Percentiles rank a stretch among this genome's conserved stretches.
These are phyloP conservation scores for Ochotona princeps DNA, from an alignment of 2,113 vertebrate genomes.

Conservation along the genomic window DNA sequence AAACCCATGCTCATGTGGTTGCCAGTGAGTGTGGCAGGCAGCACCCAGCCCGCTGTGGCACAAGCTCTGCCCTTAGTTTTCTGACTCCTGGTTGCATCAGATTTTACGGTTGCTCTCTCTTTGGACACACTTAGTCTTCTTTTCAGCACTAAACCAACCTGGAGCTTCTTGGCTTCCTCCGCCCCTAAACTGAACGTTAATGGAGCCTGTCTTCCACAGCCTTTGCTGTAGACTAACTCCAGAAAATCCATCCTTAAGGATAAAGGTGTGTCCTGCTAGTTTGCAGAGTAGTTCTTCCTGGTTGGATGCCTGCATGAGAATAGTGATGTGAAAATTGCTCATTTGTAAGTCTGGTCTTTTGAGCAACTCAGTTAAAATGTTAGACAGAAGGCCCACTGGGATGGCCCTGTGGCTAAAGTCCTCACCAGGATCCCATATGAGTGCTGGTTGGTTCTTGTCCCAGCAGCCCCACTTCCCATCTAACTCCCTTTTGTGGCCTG, in stretches of 20 bases:
- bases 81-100: background rate
- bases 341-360: constrained; percentile 22
- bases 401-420: no score
- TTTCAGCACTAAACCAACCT: constrained; percentile 48
- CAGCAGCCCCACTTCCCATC: no score
- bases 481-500: no score
- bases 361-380: constrained; percentile 43
- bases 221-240: background rate
- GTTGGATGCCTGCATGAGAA: background rate
- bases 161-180: background rate
- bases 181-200: background rate
- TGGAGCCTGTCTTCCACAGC: background rate
- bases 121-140: background rate
- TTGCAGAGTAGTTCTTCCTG: background rate
- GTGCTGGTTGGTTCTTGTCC: no score
- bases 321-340: background rate
- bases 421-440: no score
- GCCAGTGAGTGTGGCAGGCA: no score
- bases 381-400: background rate
- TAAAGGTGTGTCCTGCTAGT: background rate
- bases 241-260: background rate
- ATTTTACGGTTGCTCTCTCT: constrained; percentile 24
- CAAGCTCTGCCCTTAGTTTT: background rate
- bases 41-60: no score
- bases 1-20: no score